These are phyloP conservation scores for Stegodyphus mimosarum DNA, from an alignment of 1,140 invertebrate genomes.

Conservation along the genomic window DNA sequence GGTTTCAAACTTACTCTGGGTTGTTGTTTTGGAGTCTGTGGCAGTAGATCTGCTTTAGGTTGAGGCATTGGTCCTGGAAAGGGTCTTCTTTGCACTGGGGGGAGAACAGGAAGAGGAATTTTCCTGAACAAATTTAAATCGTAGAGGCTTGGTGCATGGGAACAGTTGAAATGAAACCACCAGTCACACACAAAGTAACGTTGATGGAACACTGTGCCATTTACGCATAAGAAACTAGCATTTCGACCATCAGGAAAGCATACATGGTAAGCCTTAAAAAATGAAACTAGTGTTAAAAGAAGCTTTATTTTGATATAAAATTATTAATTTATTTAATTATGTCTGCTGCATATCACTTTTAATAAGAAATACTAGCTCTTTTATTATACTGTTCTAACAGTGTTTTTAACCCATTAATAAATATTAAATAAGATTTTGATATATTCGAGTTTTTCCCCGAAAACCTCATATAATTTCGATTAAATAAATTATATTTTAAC, in stretches of 20 bases:
- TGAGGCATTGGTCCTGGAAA: constrained; percentile 29
- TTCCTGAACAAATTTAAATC: constrained; percentile 49
- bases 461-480: too few relatives aligned
- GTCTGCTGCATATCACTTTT: too few relatives aligned
- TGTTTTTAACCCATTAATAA: too few relatives aligned
- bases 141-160: constrained; percentile 29
- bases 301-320: neutral
- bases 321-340: too few relatives aligned
- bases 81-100: constrained; percentile 11
- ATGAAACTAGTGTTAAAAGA: neutral
- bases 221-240: constrained; percentile 57
- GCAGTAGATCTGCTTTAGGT: constrained; percentile 13
- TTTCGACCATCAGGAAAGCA: constrained; percentile 61
- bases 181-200: constrained; percentile 39
- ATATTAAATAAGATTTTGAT: too few relatives aligned
- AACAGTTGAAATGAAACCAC: constrained; percentile 59
- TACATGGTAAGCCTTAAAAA: constrained; percentile 57
- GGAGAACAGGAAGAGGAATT: constrained; percentile 43
- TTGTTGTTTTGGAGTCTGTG: neutral
- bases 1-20: too few relatives aligned
- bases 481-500: too few relatives aligned
- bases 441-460: too few relatives aligned
- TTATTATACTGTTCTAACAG: too few relatives aligned
- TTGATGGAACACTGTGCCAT: constrained; percentile 60
- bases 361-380: too few relatives aligned